Percentiles rank a stretch among this genome's conserved stretches.
phyloP scores from a whole-genome alignment of 2,888 invertebrate species.

The Lathronympha strigana region DNA sequence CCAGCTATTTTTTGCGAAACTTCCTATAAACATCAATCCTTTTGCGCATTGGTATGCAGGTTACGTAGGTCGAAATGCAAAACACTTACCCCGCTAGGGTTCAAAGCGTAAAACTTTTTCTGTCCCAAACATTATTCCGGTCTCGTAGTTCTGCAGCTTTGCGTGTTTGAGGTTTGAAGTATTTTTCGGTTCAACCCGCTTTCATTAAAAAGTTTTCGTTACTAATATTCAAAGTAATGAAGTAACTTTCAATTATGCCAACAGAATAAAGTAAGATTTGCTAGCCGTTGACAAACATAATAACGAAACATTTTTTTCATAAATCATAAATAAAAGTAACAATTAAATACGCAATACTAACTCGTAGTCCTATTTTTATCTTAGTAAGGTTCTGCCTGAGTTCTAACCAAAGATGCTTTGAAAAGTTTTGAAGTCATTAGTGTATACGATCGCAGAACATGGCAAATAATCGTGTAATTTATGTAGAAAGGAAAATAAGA shows the following conservation, averaged over 20 bases:
- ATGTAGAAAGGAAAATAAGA: conserved; percentile 39
- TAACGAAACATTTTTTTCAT: neutral
- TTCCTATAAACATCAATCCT: conserved; percentile 77
- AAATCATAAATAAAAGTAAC: neutral
- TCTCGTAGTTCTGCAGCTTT: conserved; percentile 80
- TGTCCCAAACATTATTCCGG: conserved; percentile 80
- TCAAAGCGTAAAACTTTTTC: conserved; percentile 81
- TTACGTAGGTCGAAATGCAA: conserved; percentile 77
- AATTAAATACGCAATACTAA: neutral
- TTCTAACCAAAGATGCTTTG: conserved; percentile 6
- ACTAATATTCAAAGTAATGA: conserved; percentile 74
- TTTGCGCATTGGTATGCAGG: conserved; percentile 80
- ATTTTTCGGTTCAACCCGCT: conserved; percentile 75
- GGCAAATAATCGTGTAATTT: conserved; percentile 40
- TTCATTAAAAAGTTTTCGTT: conserved; percentile 76
- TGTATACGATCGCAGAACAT: conserved; percentile 27
- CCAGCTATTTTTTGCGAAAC: conserved; percentile 49
- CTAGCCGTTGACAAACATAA: too few relatives aligned
- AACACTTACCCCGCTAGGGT: conserved; percentile 81
- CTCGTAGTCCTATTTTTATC: neutral
- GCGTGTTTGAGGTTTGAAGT: conserved; percentile 79
- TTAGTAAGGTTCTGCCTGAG: neutral
- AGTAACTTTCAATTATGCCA: conserved; percentile 65
- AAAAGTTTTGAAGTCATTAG: conserved; percentile 34
- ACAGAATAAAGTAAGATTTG: conserved; percentile 46